Evolutionary conservation across 2,888 invertebrate species (phyloP).

Genomic region (Phaedon cochleariae): DNA sequence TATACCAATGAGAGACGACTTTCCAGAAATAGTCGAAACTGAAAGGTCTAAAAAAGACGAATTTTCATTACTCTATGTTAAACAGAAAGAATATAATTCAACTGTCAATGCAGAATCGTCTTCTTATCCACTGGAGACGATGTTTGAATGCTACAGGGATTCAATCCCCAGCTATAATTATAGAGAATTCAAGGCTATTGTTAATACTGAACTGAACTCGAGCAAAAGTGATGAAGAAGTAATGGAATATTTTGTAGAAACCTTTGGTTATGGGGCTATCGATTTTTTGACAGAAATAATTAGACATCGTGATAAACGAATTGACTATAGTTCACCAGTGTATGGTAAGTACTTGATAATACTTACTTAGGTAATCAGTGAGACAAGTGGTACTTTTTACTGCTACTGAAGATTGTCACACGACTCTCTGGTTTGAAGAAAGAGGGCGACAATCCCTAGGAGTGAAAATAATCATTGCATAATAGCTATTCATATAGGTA

Average conservation of each 20-base stretch:
- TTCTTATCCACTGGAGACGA: constrained; percentile 44
- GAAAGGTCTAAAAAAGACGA: constrained; percentile 39
- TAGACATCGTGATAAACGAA: constrained; percentile 50
- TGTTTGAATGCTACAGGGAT: constrained; percentile 48
- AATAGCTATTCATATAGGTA: too few relatives aligned
- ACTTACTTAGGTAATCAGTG: background rate
- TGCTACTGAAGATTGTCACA: too few relatives aligned
- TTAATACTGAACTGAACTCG: constrained; percentile 48
- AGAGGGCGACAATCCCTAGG: too few relatives aligned
- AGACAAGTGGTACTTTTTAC: too few relatives aligned
- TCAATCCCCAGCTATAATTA: constrained; percentile 50
- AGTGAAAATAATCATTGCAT: too few relatives aligned
- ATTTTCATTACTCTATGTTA: constrained; percentile 42
- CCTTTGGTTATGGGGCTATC: constrained; percentile 81
- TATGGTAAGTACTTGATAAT: constrained; percentile 30
- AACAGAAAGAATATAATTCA: constrained; percentile 33
- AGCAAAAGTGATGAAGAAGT: constrained; percentile 65
- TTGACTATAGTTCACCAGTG: constrained; percentile 43
- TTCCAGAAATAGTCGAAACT: constrained; percentile 44
- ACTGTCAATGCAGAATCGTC: background rate
- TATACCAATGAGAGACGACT: constrained; percentile 48
- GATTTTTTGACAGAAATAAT: constrained; percentile 58
- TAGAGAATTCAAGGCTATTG: constrained; percentile 49
- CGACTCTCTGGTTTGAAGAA: too few relatives aligned
- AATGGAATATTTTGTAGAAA: constrained; percentile 86